Base-by-base conservation (phyloP, 2,797 vertebrate species). In the Anguilla obscura region DNA sequence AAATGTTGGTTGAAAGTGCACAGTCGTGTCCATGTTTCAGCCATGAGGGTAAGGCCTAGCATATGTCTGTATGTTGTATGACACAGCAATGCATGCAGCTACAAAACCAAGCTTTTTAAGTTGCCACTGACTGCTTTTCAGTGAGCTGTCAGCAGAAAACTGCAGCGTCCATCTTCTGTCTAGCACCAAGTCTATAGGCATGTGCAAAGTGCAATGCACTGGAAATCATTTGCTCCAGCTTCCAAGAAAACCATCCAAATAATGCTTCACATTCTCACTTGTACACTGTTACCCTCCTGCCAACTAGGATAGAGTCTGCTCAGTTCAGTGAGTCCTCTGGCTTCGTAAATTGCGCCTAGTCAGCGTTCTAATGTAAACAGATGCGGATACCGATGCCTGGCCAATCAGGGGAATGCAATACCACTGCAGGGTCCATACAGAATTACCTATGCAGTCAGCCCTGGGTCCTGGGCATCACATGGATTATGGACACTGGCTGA, bases 401-500 rank as follows among this genome's bases (percentile, higher is more conserved):
- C n/a, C 79, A 50, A 45, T 12, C 45, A 4, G 18, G 21, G 21
- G 45, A 82, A n/a, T 24, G 79, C 18, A 21, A 45, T 48, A 36
- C 5, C 76, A 40, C 33, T 80, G 27, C 33, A 36, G 71, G 27
- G 21, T 1, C 71, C 33, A 1, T 14, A 36, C 71, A 50, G 83
- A 71, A 83, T 21, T 45, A 21, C 76, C n/a, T 33, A 7, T 40
- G 76, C 16, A 36, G 79, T 24, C 79, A 50, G 56, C 86, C 85
- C 21, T 40, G 27, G 74, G 74, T 40, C 33, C 74, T 24, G 85
- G 60, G 45, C 3, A 3, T 33, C 60, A 54, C 40, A 8, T 45
- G 45, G 50, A 84, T 45, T 84, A 84, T 33, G 71, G 27, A 16
- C 86, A 33, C 36, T 87, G 76, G 83, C 66, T 87, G 83, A 8